Evolutionary conservation across 1,140 invertebrate genomes (phyloP), one percentile per base, ranked within the genome.

Genomic region (Magallana gigas): DNA sequence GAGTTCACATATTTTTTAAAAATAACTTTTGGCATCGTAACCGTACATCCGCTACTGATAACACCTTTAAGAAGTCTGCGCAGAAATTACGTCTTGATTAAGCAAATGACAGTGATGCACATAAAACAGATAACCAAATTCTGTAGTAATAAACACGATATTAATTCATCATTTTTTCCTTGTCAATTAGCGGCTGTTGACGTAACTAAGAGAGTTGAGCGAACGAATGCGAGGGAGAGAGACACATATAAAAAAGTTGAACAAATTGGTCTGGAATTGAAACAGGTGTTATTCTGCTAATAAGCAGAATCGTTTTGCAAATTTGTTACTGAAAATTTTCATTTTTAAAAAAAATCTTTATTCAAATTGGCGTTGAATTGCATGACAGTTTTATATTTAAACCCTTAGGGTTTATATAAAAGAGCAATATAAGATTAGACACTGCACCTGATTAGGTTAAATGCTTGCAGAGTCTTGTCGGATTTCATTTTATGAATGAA

Each of bases 161-260:
- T 71, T 71, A 71, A 71, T 71, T 71, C 36, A 71, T 71, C 68
- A 71, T 71, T 71, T 62, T n/a, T 71, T 71, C 36, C 68, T 71
- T 71, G 68, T 71, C 68, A 71, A 71, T 71, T 71, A 71, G 68
- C 18, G 18, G 68, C 8, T 29, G 68, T 29, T 71, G 68, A 71
- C 18, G 68, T 29, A 71, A 6, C 36, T 11, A 29, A 11, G 12
- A 23, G 11, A 71, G 68, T 48, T 23, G 68, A 29, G 29, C 68
- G 8, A 71, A 29, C 23, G 18, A 23, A 8, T 18, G 23, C 18
- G 8, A 9, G 11, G 11, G 23, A 12, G 18, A 29, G 5, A 48
- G 36, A 48, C 5, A 48, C 5, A 23, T 23, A 71, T 71, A 71
- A 71, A 71, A 71, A 71, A 23, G 8, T 23, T 1, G 68, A 29